Percentiles rank a stretch among this genome's conserved stretches.
phyloP scores from a whole-genome alignment of 2,113 vertebrate genomes.

The Nothobranchius furzeri region DNA sequence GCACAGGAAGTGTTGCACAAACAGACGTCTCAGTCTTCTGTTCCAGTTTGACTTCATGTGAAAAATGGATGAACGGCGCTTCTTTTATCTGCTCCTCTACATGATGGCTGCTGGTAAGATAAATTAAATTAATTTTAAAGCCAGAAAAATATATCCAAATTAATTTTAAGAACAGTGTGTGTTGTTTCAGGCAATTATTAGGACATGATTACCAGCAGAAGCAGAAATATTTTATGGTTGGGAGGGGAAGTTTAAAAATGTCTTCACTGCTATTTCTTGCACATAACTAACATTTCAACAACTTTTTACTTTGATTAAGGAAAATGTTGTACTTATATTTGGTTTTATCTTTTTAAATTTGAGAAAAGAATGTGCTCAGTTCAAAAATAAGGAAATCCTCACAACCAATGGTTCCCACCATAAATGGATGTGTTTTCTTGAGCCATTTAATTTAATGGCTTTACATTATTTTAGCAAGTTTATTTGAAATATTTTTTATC shows the following conservation, averaged over 20 bases:
- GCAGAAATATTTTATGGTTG: not conserved
- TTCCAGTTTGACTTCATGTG: not conserved
- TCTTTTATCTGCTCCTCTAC: constrained; percentile 30
- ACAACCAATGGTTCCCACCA: constrained; percentile 2
- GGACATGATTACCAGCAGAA: too few species aligned
- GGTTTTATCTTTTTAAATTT: not conserved
- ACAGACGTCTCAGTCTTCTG: not conserved
- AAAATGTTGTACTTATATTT: too few species aligned
- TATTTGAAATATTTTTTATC: too few species aligned
- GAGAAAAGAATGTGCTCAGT: not conserved
- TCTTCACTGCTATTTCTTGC: not conserved
- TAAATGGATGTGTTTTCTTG: not conserved
- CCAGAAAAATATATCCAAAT: too few species aligned
- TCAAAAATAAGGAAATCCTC: not conserved
- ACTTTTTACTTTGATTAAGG: too few species aligned
- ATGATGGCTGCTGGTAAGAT: constrained; percentile 53
- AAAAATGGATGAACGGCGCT: constrained; percentile 31
- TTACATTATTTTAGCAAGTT: too few species aligned
- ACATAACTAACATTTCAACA: too few species aligned
- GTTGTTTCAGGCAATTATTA: too few species aligned
- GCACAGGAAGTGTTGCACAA: constrained; percentile 44
- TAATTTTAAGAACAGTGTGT: too few species aligned
- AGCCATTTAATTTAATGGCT: too few species aligned
- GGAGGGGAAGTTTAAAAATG: not conserved
- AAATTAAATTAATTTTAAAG: not conserved